These are phyloP conservation scores for Caiman crocodilus DNA, from an alignment of 2,797 vertebrate genomes.

Conservation along the genomic window DNA sequence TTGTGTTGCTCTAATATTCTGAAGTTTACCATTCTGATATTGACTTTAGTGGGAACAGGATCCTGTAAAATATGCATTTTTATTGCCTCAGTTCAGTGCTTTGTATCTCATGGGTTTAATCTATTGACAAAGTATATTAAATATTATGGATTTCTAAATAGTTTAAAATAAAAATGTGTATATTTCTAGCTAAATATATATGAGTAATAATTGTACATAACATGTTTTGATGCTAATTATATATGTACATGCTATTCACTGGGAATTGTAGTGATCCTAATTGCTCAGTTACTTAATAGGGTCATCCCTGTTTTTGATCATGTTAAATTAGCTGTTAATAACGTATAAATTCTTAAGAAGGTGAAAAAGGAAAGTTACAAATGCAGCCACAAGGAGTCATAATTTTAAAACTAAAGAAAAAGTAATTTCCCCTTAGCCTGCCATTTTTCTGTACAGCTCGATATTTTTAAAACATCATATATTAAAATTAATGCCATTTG, in stretches of 20 bases:
- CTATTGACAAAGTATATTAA: not conserved
- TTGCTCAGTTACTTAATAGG: not conserved
- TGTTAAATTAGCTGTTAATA: not conserved
- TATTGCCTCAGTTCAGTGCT: not conserved
- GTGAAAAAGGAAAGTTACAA: not conserved
- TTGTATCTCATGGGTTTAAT: not conserved
- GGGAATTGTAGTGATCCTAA: not conserved
- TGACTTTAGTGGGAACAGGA: not conserved
- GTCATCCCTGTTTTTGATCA: not conserved
- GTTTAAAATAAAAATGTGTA: not conserved
- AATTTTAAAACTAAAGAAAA: not conserved
- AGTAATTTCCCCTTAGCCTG: not conserved
- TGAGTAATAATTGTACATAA: not conserved
- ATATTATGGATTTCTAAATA: not conserved
- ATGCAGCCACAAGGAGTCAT: not conserved
- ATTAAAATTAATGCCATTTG: too few species aligned
- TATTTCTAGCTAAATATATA: not conserved
- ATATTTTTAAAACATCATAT: too few species aligned
- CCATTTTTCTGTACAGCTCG: too few species aligned
- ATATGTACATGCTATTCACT: not conserved
- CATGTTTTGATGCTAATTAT: not conserved
- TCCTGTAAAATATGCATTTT: fast-evolving
- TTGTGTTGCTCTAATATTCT: not conserved
- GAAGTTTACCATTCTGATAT: not conserved
- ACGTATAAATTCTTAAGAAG: not conserved